Evolutionary conservation across 1,140 invertebrate species (phyloP), one percentile per base, ranked within the genome.

Genomic region (Cyclina sinensis): DNA sequence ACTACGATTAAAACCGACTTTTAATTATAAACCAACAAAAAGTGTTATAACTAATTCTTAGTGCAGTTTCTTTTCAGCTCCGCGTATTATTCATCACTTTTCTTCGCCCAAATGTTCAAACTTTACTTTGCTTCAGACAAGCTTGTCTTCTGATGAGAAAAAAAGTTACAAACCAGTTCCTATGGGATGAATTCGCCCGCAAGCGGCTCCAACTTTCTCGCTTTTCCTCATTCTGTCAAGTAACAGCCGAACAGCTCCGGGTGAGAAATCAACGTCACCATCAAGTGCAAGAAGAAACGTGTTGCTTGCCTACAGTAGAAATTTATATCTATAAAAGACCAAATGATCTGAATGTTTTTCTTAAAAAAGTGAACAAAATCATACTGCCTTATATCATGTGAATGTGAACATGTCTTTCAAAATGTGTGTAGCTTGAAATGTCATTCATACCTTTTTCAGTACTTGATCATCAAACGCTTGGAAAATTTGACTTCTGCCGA

Each of bases 211-310:
- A 30, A 96, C 93, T 70, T 96, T 95, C 51, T 91, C 90, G 90
- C 96, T 96, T 79, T 95, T 96, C 79, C 95, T 96, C 96, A 96
- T 96, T 37, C 96, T 91, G 90, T 96, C 96, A 2, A 96, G 90
- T 0, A 96, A 92, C 14, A 95, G 92, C 51, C 95, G 92, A 35
- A 96, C 96, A 48, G 96, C 95, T 27, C 94, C 90, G 4, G 96
- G 96, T 82, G 96, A 94, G 83, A 96, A 96, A 82, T 96, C 96
- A 46, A 96, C 96, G 90, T 96, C 96, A 35, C 96, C 96, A 89
- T 96, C 96, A 43, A 96, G 93, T 16, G 96, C 96, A 18, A 96
- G 91, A 12, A 96, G 90, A 86, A 94, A 96, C 3, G 96, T 96
- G 88, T 97, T 96, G 68, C 96, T 94, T 24, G 96, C 96, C 91